phyloP scores from a whole-genome alignment of 2,113 vertebrate species.

The Melospiza melodia region DNA sequence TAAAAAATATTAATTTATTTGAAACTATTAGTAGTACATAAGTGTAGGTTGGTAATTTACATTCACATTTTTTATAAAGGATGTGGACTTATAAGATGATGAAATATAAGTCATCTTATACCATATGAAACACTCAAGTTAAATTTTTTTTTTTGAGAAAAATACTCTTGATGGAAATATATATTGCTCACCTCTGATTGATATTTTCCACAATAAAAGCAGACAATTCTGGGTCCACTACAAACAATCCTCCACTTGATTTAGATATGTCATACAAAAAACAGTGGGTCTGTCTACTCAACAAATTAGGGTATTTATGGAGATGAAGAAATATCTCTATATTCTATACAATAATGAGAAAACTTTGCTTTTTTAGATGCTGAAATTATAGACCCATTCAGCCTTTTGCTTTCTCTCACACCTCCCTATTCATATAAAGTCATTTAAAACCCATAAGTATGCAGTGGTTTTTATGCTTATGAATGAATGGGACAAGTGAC shows the following conservation, averaged over 20 bases:
- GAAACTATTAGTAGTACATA: not conserved
- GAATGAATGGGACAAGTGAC: not conserved
- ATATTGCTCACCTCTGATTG: not conserved
- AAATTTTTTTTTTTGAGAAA: not conserved
- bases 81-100: not conserved
- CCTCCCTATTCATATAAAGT: not conserved
- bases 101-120: not conserved
- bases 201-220: not conserved
- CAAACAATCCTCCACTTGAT: not conserved
- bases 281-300: rapidly evolving
- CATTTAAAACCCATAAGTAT: rapidly evolving
- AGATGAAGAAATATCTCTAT: not conserved
- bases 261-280: not conserved
- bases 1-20: not conserved
- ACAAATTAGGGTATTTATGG: not conserved
- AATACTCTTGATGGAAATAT: not conserved
- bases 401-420: not conserved
- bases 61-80: not conserved
- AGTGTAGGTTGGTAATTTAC: not conserved
- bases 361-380: not conserved
- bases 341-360: not conserved
- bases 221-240: not conserved
- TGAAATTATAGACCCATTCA: not conserved
- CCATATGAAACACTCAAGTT: not conserved
- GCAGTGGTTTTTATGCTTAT: not conserved